Evolutionary conservation across 2,797 vertebrate genomes (phyloP), one percentile per base, ranked within the genome.

Genomic region (Xiphophorus birchmanni): DNA sequence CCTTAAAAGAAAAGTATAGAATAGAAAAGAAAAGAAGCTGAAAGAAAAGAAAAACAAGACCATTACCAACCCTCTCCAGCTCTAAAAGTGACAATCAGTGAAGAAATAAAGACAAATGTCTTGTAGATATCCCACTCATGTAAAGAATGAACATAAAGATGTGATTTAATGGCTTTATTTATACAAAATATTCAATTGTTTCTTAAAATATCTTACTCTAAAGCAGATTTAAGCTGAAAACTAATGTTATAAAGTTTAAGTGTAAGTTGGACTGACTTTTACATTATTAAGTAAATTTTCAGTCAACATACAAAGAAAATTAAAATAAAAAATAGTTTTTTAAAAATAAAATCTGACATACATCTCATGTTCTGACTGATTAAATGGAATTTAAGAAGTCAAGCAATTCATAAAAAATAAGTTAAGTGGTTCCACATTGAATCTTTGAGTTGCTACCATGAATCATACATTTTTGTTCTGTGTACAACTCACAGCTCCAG

Each of bases 121-220:
- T 26, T 42, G 9, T 40, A 78, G 18, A 35, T 23, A 37, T 13
- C 18, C 44, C 2, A 26, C 26, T 2, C 3, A 15, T 74, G 29
- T 48, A 65, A 80, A 73, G 7, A 75, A 69, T 35, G 79, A 45
- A 71, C 23, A 0, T 42, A 45, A 80, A 6, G 12, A 75, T 84
- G 3, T 29, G 44, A 74, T 69, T 9, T 29, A 42, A 77, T 50
- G 9, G 75, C 42, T 87, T 88, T 69, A 81, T 80, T 88, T 83
- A 81, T 91, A 89, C 75, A 91, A 92, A 91, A 91, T 82, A 37
- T 75, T 80, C n/a, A 50, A 60, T 77, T 42, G 32, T 75, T 72
- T 76, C 29, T 72, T 67, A 56, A 73, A 29, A 71, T 40, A 26
- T 32, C 26, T 76, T 69, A 54, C 1, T 67, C 40, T 71, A 40